Evolutionary conservation across 2,888 invertebrate species (phyloP).

Genomic region (Metellina segmentata): DNA sequence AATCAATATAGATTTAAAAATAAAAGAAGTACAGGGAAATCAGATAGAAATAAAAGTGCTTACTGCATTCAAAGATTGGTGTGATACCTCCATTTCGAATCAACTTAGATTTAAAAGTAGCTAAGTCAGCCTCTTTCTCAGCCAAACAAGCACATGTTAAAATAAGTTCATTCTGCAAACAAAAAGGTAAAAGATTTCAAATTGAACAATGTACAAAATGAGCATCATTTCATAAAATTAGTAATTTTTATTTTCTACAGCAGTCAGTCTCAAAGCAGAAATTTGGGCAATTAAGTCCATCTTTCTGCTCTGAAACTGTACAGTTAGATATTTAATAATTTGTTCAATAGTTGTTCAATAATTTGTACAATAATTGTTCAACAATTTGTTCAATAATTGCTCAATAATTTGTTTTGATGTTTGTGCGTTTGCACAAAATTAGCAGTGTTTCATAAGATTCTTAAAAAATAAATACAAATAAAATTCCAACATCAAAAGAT

Average conservation of each 20-base stretch:
- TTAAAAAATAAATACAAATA: not conserved
- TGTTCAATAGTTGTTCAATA: too few species aligned
- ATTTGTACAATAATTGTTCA: too few species aligned
- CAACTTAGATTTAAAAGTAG: constrained; percentile 60
- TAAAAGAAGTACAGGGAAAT: not conserved
- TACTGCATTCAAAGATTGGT: constrained; percentile 57
- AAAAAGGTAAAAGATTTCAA: not conserved
- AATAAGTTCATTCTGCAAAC: constrained; percentile 69
- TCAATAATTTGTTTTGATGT: too few species aligned
- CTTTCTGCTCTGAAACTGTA: not conserved
- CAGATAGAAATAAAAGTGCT: not conserved
- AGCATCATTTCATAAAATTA: not conserved
- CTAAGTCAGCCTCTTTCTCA: constrained; percentile 74
- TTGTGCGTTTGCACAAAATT: too few species aligned
- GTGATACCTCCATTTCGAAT: constrained; percentile 56
- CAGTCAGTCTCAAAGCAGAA: not conserved
- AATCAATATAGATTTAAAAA: not conserved
- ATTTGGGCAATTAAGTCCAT: not conserved
- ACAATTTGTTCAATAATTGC: too few species aligned
- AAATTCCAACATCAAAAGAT: too few species aligned
- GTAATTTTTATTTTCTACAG: not conserved
- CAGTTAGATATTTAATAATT: too few species aligned
- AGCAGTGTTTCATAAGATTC: not conserved
- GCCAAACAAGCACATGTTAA: constrained; percentile 66
- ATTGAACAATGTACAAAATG: not conserved